Evolutionary conservation across 1,140 invertebrate species (phyloP).

Genomic region (Asobara japonica): DNA sequence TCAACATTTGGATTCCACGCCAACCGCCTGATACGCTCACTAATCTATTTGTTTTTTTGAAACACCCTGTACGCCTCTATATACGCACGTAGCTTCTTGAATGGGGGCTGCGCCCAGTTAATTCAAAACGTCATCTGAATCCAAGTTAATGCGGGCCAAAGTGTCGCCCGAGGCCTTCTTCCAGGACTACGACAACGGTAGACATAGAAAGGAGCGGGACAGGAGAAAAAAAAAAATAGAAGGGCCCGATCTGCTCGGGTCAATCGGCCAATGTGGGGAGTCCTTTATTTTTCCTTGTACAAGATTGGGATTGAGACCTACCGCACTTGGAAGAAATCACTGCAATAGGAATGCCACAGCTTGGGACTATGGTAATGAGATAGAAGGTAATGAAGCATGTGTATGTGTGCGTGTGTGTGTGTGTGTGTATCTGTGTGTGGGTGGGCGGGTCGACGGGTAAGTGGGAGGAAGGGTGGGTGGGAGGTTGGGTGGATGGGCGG

Average conservation of each 20-base stretch:
- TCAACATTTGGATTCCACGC: too few relatives aligned
- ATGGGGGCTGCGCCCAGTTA: conserved; percentile 36
- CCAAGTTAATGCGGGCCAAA: conserved; percentile 14
- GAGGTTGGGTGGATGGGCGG: too few relatives aligned
- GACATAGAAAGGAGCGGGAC: background rate
- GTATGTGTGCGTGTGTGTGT: background rate
- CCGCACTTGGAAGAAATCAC: background rate
- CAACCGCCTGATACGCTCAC: too few relatives aligned
- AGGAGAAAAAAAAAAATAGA: background rate
- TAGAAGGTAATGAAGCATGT: background rate
- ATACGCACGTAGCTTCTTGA: conserved; percentile 41
- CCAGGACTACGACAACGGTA: conserved; percentile 10
- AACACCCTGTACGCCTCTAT: too few relatives aligned
- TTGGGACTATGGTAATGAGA: background rate
- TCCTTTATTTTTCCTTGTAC: background rate
- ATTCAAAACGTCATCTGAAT: conserved; percentile 43
- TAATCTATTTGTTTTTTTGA: too few relatives aligned
- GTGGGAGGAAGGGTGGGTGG: too few relatives aligned
- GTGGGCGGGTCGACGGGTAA: background rate
- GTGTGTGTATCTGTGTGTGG: background rate
- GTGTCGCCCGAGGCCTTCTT: background rate
- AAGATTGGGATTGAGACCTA: conserved; percentile 26
- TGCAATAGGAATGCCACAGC: background rate
- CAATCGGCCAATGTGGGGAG: conserved; percentile 9
- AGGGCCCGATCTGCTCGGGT: conserved; percentile 18